These are phyloP conservation scores for Peromyscus attwateri DNA, from an alignment of 2,797 vertebrate genomes.

Conservation along the genomic window DNA sequence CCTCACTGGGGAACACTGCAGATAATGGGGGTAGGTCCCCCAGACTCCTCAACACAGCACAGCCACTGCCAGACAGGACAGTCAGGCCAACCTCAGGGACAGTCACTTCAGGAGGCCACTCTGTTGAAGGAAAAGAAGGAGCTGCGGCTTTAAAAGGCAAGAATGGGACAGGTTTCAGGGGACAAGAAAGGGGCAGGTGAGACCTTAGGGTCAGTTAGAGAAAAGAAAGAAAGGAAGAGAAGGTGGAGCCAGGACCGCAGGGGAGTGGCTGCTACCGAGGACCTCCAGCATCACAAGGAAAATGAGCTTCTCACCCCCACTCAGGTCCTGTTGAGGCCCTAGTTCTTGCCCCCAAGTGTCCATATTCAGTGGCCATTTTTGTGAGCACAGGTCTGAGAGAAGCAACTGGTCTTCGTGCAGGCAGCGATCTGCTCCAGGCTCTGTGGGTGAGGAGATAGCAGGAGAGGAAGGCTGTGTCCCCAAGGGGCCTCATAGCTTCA, in stretches of 20 bases:
- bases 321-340: constrained; percentile 43
- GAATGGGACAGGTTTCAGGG: no score
- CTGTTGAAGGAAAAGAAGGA: neutral
- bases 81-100: neutral
- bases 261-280: neutral
- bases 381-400: constrained; percentile 92
- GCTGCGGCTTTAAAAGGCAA: neutral
- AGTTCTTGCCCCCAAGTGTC: constrained; percentile 93
- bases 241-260: neutral
- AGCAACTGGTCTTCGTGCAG: constrained; percentile 92
- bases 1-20: neutral
- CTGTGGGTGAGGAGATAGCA: constrained; percentile 82
- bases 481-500: neutral
- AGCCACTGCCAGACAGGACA: neutral
- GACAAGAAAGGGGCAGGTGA: neutral
- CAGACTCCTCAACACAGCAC: neutral
- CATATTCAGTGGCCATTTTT: constrained; percentile 92
- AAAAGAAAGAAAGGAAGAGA: neutral
- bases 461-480: neutral
- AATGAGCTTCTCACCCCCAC: neutral
- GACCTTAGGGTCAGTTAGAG: neutral
- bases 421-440: constrained; percentile 91
- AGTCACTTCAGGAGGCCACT: neutral
- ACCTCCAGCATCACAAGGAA: neutral
- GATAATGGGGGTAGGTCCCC: no score